Percentiles rank a stretch among this genome's conserved stretches.
phyloP scores from a whole-genome alignment of 2,888 invertebrate species.

The Andrena fulva region DNA sequence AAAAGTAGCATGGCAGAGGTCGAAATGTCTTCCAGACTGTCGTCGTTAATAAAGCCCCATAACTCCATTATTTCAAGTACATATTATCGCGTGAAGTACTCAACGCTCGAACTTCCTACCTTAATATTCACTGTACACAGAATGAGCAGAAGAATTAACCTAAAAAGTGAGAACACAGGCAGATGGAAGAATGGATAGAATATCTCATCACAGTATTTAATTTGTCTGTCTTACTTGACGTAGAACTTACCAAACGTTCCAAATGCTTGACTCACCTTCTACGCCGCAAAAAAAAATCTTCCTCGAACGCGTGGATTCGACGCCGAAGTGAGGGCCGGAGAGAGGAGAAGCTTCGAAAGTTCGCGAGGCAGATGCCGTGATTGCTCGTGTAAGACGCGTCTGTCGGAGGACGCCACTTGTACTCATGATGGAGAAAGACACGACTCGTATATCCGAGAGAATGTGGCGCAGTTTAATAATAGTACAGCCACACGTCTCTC shows the following conservation, averaged over 20 bases:
- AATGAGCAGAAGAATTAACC: no score
- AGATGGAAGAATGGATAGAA: no score
- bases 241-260: background rate
- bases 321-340: conserved; percentile 5
- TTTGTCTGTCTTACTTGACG: no score
- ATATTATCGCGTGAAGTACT: no score
- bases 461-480: conserved; percentile 69
- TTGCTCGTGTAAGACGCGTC: conserved; percentile 33
- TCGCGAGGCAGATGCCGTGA: conserved; percentile 34
- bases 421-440: conserved; percentile 31
- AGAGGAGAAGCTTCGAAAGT: conserved; percentile 34
- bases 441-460: conserved; percentile 14
- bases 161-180: no score
- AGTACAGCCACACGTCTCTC: conserved; percentile 61
- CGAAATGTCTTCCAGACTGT: no score
- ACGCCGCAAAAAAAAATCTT: background rate
- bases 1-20: no score
- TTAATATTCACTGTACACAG: no score
- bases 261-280: background rate
- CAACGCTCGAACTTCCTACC: no score
- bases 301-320: background rate
- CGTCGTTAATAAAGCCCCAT: no score
- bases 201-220: no score
- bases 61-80: no score
- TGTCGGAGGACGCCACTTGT: conserved; percentile 49